Conservation (phyloP, 2,113 vertebrate genomes). For the Cynoglossus semilaevis region DNA sequence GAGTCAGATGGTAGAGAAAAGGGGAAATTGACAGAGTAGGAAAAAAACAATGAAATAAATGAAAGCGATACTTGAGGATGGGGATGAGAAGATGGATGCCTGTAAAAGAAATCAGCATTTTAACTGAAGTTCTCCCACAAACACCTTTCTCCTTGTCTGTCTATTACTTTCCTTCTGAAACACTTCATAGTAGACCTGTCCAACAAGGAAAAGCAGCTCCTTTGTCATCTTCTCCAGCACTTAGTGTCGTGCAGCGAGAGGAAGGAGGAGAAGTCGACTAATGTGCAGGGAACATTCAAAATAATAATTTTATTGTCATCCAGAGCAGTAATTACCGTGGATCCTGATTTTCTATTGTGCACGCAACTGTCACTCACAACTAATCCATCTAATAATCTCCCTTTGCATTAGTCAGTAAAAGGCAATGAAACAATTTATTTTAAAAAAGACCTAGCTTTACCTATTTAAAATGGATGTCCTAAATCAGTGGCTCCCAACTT, state of each 20-base stretch:
- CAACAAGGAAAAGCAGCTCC: constrained; percentile 41
- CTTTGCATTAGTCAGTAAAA: neutral
- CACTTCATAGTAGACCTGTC: constrained; percentile 42
- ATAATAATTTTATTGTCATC: constrained; percentile 54
- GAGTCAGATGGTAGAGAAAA: constrained; percentile 35
- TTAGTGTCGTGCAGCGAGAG: constrained; percentile 32
- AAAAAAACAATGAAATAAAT: constrained; percentile 51
- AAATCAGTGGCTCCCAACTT: too few species aligned
- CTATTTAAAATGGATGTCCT: too few species aligned
- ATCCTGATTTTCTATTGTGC: too few species aligned
- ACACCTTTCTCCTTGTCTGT: constrained; percentile 43
- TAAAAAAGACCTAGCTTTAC: too few species aligned
- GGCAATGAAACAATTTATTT: too few species aligned
- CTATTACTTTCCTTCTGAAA: constrained; percentile 40
- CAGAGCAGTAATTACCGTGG: constrained; percentile 39
- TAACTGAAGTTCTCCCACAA: constrained; percentile 62
- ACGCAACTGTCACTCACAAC: too few species aligned
- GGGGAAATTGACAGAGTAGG: constrained; percentile 49
- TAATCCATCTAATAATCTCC: neutral
- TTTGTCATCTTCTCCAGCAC: constrained; percentile 37
- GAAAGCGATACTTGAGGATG: constrained; percentile 31
- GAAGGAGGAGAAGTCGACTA: constrained; percentile 26
- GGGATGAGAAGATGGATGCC: constrained; percentile 26
- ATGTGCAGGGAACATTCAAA: constrained; percentile 31
- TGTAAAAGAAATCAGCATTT: constrained; percentile 42